phyloP scores from a whole-genome alignment of 1,140 invertebrate genomes.

The Achatina immaculata region DNA sequence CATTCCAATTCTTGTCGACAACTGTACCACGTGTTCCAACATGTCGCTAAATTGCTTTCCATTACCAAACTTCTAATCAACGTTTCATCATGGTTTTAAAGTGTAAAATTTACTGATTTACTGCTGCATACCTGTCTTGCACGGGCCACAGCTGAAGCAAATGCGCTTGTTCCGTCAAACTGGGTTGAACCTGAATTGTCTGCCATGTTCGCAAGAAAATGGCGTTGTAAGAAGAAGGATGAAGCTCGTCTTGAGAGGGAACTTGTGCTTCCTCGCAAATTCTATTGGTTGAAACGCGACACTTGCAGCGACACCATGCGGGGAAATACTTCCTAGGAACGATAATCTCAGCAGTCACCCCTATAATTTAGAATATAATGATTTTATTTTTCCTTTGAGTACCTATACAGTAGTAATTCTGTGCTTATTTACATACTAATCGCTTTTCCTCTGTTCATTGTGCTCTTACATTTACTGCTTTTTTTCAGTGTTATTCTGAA shows the following conservation, averaged over 20 bases:
- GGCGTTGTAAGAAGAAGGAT: slow-evolving; percentile 44
- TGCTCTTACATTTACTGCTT: too few species aligned
- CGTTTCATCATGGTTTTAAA: not conserved
- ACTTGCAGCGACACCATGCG: not conserved
- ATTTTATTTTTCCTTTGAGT: too few species aligned
- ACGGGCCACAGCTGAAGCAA: slow-evolving; percentile 67
- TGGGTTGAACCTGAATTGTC: slow-evolving; percentile 46
- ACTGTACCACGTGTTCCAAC: slow-evolving; percentile 27
- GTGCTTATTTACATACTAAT: too few species aligned
- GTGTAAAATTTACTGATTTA: not conserved
- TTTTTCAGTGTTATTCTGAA: too few species aligned
- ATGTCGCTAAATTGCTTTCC: not conserved
- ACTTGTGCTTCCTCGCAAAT: not conserved
- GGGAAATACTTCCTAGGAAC: not conserved
- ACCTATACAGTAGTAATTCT: too few species aligned
- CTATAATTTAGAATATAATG: too few species aligned
- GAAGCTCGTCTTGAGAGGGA: slow-evolving; percentile 18
- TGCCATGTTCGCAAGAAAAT: slow-evolving; percentile 55
- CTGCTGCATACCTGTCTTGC: slow-evolving; percentile 62
- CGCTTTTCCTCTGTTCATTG: too few species aligned
- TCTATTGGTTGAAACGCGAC: not conserved
- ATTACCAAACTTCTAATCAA: not conserved
- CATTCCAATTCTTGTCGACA: not conserved
- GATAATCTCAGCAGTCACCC: not conserved
- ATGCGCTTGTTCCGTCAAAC: slow-evolving; percentile 61